phyloP scores from a whole-genome alignment of 1,140 invertebrate species.

The Gonioctena quinquepunctata region DNA sequence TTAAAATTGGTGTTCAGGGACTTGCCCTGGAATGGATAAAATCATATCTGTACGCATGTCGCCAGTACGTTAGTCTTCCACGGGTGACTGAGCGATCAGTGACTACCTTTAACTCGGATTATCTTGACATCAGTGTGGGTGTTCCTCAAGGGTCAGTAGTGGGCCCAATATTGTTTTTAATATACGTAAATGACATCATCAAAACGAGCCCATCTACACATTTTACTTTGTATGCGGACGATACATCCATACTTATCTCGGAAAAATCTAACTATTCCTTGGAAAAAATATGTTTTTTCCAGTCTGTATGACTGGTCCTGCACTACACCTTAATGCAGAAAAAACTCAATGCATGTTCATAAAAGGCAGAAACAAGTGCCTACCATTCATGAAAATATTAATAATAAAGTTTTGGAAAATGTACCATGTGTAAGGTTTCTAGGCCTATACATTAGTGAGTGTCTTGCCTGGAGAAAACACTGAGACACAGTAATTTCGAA shows the following conservation, averaged over 20 bases:
- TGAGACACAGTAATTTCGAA: not conserved
- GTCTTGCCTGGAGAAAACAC: conserved; percentile 2
- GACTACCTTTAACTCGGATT: not conserved
- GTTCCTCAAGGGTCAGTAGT: conserved; percentile 17
- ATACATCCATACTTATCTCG: not conserved
- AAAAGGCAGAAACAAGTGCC: not conserved
- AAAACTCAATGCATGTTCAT: not conserved
- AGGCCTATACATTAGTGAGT: conserved; percentile 4
- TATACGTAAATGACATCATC: not conserved
- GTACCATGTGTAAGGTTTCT: not conserved
- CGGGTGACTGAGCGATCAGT: not conserved
- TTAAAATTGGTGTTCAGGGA: not conserved
- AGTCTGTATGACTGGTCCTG: not conserved
- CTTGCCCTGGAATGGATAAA: not conserved
- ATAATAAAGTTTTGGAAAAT: not conserved
- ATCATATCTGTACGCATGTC: not conserved
- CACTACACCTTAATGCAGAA: not conserved
- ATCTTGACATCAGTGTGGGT: conserved; percentile 3
- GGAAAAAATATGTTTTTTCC: not conserved
- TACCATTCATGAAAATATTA: not conserved
- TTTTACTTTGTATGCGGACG: not conserved
- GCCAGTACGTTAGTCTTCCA: not conserved
- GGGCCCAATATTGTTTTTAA: conserved; percentile 16
- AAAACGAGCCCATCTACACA: not conserved
- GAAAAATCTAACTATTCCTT: not conserved